Base-by-base conservation (phyloP, 2,113 vertebrate genomes). In the Dendrocopos noguchii region DNA sequence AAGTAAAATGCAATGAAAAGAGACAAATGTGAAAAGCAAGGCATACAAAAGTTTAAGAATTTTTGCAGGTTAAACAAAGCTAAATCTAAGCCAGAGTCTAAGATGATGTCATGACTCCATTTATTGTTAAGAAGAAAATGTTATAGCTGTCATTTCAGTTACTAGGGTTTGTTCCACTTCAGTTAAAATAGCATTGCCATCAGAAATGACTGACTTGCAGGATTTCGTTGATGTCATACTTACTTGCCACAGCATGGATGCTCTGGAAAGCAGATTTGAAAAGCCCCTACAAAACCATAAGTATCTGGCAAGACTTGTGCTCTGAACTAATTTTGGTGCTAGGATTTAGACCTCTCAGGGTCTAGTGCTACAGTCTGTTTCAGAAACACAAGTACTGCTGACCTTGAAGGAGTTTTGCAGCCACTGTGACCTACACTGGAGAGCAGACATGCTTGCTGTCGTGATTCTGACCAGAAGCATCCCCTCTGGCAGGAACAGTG, bases 81-180 rank as follows among this genome's bases (percentile, higher is more conserved):
- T 21, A 71, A 85, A 92, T 80, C 59, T 68, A 80, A 65, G 10
- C 52, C 44, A 47, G 52, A 80, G 33, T 64, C 28, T 77, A 64
- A 67, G 53, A 27, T 65, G 39, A 56, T 80, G 68, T 84, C 15
- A 0, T 91, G 18, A 83, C 39, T 80, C 10, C 25, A 50, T 66
- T 93, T 82, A 42, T 74, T 93, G 42, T 87, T 80, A 68, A 80
- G 44, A 91, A 81, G 31, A 91, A 92, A 85, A 75, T 90, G 34
- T 73, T 87, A 57, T 8, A 91, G 65, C 65, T 94, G 89, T 84
- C 75, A 39, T 15, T 84, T 91, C 27, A 10, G 27, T 90, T 79
- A 80, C 46, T 50, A 53, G 76, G 27, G 33, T 86, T 94, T 91
- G 61, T 88, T 83, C 68, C 63, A 68, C 60, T 92, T 86, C n/a